Percentiles rank a stretch among this genome's conserved stretches.
Conservation (phyloP, 37 sponge, comb jelly and placozoan genomes). For the Spongia lamella region DNA sequence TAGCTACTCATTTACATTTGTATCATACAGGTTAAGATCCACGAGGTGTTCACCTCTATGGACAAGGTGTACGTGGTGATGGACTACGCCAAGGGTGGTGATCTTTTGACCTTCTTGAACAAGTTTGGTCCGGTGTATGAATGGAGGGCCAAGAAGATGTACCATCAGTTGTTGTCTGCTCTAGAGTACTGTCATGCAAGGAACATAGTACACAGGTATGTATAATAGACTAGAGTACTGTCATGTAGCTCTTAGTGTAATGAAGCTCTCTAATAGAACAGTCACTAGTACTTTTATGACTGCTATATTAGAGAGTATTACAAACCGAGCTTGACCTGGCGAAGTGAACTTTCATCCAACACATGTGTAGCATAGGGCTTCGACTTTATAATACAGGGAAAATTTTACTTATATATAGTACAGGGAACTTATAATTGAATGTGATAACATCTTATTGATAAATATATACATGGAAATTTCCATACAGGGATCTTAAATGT, state of each 20-base stretch:
- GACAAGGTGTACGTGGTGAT: conserved; percentile 76
- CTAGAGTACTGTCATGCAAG: conserved; percentile 66
- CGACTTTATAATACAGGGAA: no score
- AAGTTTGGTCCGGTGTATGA: conserved; percentile 60
- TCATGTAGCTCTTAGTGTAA: no score
- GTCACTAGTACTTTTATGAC: no score
- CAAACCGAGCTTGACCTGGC: no score
- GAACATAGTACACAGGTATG: conserved; percentile 56
- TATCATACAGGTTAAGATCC: conserved; percentile 30
- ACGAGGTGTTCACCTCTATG: conserved; percentile 75
- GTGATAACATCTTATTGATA: no score
- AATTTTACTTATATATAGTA: no score
- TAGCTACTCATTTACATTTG: neutral
- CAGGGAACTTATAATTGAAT: no score
- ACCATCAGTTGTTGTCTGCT: conserved; percentile 58
- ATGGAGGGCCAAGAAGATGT: conserved; percentile 64
- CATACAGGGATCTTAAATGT: conserved; percentile 87
- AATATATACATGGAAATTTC: conserved; percentile 7
- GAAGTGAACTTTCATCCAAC: no score
- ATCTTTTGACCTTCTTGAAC: conserved; percentile 92
- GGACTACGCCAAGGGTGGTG: conserved; percentile 89
- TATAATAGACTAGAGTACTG: no score
- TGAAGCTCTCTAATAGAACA: no score
- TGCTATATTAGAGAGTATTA: no score
- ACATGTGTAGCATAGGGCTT: no score